Evolutionary conservation across 37 sponge, comb jelly and placozoan genomes (phyloP).

Genomic region (Axinella damicornis): DNA sequence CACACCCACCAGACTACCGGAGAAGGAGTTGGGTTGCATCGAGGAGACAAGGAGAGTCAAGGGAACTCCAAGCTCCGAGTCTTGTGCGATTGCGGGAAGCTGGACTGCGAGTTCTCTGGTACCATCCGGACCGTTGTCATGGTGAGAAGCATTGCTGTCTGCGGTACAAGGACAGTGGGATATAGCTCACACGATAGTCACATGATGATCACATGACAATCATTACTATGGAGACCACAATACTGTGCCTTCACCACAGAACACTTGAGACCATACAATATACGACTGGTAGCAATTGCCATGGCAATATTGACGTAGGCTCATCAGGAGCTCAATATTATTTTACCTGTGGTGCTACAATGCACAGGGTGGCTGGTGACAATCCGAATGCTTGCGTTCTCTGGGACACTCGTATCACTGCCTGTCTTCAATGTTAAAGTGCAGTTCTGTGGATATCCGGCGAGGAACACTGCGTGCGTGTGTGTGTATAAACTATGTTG

Average conservation of each 20-base stretch:
- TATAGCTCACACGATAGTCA: too few species aligned
- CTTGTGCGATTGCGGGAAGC: background rate
- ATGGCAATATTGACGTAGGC: too few species aligned
- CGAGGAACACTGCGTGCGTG: slow-evolving; percentile 30
- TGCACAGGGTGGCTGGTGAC: background rate
- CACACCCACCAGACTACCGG: background rate
- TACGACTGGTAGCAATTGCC: too few species aligned
- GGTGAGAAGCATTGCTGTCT: too few species aligned
- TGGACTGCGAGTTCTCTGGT: background rate
- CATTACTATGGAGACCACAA: slow-evolving; percentile 1
- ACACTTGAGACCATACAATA: too few species aligned
- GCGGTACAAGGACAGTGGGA: too few species aligned
- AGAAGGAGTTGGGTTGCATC: too few species aligned
- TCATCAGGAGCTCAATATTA: too few species aligned
- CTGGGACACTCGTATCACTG: slow-evolving; percentile 10
- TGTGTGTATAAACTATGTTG: too few species aligned
- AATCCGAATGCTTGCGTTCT: background rate
- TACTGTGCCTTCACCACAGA: too few species aligned
- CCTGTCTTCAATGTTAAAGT: slow-evolving; percentile 17
- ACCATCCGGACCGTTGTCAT: background rate
- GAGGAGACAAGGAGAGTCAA: background rate
- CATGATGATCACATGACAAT: too few species aligned
- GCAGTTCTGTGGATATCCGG: slow-evolving; percentile 42
- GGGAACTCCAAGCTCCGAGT: background rate
- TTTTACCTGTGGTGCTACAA: background rate